Evolutionary conservation across 1,140 invertebrate species (phyloP).

Genomic region (Grapholita molesta): DNA sequence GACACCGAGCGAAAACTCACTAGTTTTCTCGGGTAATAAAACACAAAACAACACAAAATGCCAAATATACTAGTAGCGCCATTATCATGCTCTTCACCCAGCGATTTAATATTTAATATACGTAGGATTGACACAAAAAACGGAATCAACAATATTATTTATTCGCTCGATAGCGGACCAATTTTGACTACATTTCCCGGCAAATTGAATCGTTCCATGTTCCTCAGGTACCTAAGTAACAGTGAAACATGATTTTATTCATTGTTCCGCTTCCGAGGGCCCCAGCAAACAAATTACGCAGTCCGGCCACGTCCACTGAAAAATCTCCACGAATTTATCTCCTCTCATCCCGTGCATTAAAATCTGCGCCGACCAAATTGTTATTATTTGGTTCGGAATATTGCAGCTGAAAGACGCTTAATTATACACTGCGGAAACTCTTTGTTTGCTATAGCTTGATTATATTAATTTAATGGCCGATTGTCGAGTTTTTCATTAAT

Average conservation of each 20-base stretch:
- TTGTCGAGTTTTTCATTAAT: no score
- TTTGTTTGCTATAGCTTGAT: not conserved
- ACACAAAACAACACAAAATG: no score
- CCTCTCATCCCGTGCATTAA: conserved; percentile 40
- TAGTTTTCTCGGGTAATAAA: no score
- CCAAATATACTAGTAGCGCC: no score
- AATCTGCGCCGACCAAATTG: conserved; percentile 39
- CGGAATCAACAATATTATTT: no score
- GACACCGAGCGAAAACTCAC: no score
- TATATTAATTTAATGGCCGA: not conserved
- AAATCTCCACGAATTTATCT: conserved; percentile 57
- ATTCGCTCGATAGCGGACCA: no score
- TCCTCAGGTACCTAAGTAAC: not conserved
- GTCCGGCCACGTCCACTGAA: conserved; percentile 44
- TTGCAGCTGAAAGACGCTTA: not conserved
- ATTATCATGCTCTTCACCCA: no score
- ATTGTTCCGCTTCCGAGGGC: not conserved
- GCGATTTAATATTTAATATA: no score
- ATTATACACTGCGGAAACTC: not conserved
- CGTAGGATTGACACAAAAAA: no score
- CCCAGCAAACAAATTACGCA: conserved; percentile 38
- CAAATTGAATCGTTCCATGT: not conserved
- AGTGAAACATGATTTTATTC: conserved; percentile 1
- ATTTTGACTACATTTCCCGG: not conserved
- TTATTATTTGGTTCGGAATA: conserved; percentile 35